Percentiles rank a stretch among this genome's conserved stretches.
Conservation (phyloP, 2,888 invertebrate genomes). For the Caenorhabditis sp. region DNA sequence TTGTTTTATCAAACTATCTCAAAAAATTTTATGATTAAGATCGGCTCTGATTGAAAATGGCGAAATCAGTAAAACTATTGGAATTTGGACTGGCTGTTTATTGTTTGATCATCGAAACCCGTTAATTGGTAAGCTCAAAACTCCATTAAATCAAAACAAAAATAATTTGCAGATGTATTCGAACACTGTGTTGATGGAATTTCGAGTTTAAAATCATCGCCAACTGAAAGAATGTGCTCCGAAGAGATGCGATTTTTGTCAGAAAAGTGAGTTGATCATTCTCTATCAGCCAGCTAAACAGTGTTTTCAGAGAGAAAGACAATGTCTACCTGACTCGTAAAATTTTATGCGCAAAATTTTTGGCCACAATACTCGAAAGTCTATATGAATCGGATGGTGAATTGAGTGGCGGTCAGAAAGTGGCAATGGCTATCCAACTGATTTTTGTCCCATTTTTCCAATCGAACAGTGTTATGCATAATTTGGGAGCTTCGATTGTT, state of each 20-base stretch:
- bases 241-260: constrained; percentile 50
- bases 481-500: constrained; percentile 57
- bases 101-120: constrained; percentile 57
- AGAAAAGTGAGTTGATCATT: constrained; percentile 22
- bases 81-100: constrained; percentile 63
- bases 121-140: constrained; percentile 50
- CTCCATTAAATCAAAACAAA: not conserved
- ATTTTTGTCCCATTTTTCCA: constrained; percentile 58
- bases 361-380: constrained; percentile 57
- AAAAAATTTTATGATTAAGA: constrained; percentile 18
- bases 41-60: constrained; percentile 21
- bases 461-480: constrained; percentile 56
- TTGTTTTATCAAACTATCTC: not conserved
- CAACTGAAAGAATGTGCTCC: constrained; percentile 48
- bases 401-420: constrained; percentile 36
- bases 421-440: constrained; percentile 52
- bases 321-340: constrained; percentile 59
- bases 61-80: constrained; percentile 46
- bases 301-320: constrained; percentile 49
- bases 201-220: constrained; percentile 16
- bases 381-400: constrained; percentile 36
- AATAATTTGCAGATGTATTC: constrained; percentile 29
- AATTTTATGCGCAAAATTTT: constrained; percentile 60
- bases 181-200: constrained; percentile 37
- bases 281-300: no score